Evolutionary conservation across 2,113 vertebrate species (phyloP).

Genomic region (Aix galericulata): DNA sequence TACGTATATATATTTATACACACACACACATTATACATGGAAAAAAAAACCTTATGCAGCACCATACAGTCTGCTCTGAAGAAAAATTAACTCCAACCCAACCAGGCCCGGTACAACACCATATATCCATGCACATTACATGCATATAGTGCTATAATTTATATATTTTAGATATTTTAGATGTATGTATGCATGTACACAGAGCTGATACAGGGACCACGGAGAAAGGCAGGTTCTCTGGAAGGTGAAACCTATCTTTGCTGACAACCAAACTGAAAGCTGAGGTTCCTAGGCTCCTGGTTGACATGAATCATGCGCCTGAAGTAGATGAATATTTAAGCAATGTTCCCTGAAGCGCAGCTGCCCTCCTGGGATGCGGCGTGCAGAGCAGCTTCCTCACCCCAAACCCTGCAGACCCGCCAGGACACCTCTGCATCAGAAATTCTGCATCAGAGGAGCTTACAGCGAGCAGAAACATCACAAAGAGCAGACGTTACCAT

Average conservation of each 20-base stretch:
- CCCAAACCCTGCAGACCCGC: not conserved
- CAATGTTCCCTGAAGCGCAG: not conserved
- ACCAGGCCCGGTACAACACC: not conserved
- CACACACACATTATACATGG: too few species aligned
- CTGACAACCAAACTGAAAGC: not conserved
- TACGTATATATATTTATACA: fast-evolving
- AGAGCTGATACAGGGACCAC: not conserved
- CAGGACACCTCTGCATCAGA: not conserved
- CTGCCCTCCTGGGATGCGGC: not conserved
- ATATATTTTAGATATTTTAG: too few species aligned
- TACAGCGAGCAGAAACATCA: not conserved
- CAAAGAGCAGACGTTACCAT: not conserved
- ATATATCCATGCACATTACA: too few species aligned
- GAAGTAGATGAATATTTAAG: not conserved
- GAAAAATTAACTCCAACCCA: not conserved
- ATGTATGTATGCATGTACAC: too few species aligned
- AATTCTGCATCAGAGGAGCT: not conserved
- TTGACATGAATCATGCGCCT: not conserved
- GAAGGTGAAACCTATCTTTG: not conserved
- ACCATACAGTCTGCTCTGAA: not conserved
- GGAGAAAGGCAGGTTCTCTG: not conserved
- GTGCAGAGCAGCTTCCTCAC: not conserved
- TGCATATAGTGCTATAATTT: too few species aligned
- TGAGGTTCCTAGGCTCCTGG: not conserved
- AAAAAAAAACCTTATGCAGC: not conserved